Base-by-base conservation (phyloP, 2,113 vertebrate genomes). In the Falcunculus frontatus region DNA sequence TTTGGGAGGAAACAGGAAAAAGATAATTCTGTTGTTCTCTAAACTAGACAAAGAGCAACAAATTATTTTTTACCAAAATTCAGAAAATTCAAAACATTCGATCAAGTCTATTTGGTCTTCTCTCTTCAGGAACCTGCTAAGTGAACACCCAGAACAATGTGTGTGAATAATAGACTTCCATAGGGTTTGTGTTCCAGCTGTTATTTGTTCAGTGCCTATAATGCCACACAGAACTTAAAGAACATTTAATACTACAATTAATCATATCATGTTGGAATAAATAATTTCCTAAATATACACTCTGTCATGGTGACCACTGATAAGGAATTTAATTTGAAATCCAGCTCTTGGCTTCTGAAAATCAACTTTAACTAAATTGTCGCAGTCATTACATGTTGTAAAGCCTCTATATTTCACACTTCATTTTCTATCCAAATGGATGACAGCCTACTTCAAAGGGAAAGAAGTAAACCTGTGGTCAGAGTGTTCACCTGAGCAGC, bases 341-440 rank as follows among this genome's bases (percentile, higher is more conserved):
- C 85, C 85, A 49, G 79, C 79, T 94, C 75, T 84, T 90, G 72
- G 72, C 83, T 96, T 95, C 92, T 81, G 93, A 95, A 94, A 96
- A 96, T 84, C 95, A 92, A 57, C 64, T 96, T 93, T 96, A 96
- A 96, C 95, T 93, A 92, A 97, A 97, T 95, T 96, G 96, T 94
- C 3, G 35, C 92, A 97, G 93, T 95, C 93, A 96, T 97, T 97
- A 97, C 95, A 81, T 3, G 73, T 94, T 80, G 72, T 96, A 95
- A 96, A 97, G 92, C 88, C 92, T 96, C 76, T 96, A 60, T 95
- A 96, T 96, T 96, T 97, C 95, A 95, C 95, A 90, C 95, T 95
- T 96, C 75, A 87, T 93, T 96, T 96, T 96, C 90, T 72, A 52
- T 44, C 96, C 95, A 96, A 93, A 95, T 88, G 95, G 95, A 94